Percentiles rank a stretch among this genome's conserved stretches.
Evolutionary conservation across 1,140 invertebrate genomes (phyloP).

Genomic region (Acromyrmex echinatior): DNA sequence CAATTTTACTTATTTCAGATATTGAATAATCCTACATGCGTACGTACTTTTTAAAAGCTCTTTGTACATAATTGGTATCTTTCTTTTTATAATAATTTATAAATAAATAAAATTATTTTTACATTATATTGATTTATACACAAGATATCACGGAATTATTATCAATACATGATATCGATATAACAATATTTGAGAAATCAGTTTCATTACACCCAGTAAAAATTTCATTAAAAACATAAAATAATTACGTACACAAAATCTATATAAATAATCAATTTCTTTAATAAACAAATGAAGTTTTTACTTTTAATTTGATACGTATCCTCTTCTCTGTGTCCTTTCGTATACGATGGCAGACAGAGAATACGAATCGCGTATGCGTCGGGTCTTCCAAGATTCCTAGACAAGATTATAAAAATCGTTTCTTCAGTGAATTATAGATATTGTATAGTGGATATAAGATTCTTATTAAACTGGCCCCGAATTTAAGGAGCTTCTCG

Average conservation of each 20-base stretch:
- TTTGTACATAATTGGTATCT: constrained; percentile 7
- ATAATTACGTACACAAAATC: not conserved
- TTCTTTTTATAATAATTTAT: not conserved
- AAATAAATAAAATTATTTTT: not conserved
- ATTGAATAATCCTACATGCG: not conserved
- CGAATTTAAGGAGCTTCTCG: constrained; percentile 50
- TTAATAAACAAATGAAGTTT: not conserved
- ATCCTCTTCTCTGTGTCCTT: too few species aligned
- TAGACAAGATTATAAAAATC: constrained; percentile 69
- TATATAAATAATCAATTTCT: constrained; percentile 20
- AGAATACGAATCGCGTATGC: not conserved
- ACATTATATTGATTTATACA: not conserved
- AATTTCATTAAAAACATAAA: constrained; percentile 17
- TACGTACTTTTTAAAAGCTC: not conserved
- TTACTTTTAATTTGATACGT: constrained; percentile 10
- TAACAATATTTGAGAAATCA: constrained; percentile 5
- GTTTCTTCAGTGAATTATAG: constrained; percentile 72
- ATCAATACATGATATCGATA: not conserved
- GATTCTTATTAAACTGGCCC: constrained; percentile 70
- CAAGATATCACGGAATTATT: not conserved
- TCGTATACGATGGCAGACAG: constrained; percentile 11
- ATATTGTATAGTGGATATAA: constrained; percentile 53
- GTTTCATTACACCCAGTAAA: not conserved
- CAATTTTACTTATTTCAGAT: constrained; percentile 45
- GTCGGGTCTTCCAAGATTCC: constrained; percentile 64